Evolutionary conservation across 2,797 vertebrate genomes (phyloP).

Genomic region (Enteromius argenteus): DNA sequence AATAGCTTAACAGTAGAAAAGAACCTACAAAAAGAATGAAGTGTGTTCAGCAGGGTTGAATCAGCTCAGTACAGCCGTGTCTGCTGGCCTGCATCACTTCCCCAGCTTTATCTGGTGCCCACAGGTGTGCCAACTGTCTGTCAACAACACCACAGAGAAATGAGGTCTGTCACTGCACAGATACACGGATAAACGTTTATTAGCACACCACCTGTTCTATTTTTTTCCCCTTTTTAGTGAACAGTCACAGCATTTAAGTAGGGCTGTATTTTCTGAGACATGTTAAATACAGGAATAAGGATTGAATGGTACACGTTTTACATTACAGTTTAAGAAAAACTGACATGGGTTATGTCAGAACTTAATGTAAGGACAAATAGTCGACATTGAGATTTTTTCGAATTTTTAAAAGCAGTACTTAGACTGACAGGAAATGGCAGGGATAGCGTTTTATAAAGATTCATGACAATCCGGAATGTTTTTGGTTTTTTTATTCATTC

Average conservation of each 20-base stretch:
- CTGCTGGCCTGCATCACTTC: constrained; percentile 17
- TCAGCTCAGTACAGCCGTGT: constrained; percentile 28
- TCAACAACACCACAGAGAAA: constrained; percentile 27
- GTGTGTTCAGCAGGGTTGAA: constrained; percentile 1
- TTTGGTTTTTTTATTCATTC: not conserved
- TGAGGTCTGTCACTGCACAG: constrained; percentile 1
- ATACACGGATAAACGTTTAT: not conserved
- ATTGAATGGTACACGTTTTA: constrained; percentile 6
- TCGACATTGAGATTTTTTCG: not conserved
- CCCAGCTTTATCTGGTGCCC: constrained; percentile 4
- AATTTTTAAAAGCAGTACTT: constrained; percentile 12
- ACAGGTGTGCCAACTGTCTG: constrained; percentile 24
- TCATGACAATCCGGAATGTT: not conserved
- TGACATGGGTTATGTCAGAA: constrained; percentile 10
- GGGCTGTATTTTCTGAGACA: not conserved
- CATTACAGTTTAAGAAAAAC: constrained; percentile 1
- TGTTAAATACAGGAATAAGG: not conserved
- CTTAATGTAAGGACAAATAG: not conserved
- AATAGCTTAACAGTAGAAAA: not conserved
- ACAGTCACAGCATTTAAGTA: not conserved
- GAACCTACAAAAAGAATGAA: constrained; percentile 1
- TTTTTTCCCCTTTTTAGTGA: not conserved
- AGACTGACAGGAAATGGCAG: not conserved
- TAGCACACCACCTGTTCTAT: not conserved
- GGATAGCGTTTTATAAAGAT: constrained; percentile 17